phyloP scores from a whole-genome alignment of 2,888 invertebrate genomes.

The Hydrotaea cyrtoneurina region DNA sequence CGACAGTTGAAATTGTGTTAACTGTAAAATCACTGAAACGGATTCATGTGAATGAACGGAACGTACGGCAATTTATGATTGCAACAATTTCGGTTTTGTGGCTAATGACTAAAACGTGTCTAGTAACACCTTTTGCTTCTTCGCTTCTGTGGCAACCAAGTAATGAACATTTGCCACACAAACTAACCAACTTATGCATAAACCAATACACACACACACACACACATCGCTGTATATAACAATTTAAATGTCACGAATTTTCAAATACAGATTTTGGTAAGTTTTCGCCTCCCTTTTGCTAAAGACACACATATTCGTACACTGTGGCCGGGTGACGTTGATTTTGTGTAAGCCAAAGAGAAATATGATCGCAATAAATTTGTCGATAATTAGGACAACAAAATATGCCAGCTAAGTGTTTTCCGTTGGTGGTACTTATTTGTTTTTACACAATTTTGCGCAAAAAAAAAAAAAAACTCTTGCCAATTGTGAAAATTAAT shows the following conservation, averaged over 20 bases:
- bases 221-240: slow-evolving; percentile 22
- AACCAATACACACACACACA: not conserved
- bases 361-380: slow-evolving; percentile 29
- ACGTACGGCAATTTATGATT: slow-evolving; percentile 17
- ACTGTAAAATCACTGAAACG: slow-evolving; percentile 5
- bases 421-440: not conserved
- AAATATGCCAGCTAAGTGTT: too few species aligned
- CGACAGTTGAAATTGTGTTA: slow-evolving; percentile 25
- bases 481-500: not conserved
- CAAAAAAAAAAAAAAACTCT: too few species aligned
- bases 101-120: slow-evolving; percentile 62
- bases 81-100: slow-evolving; percentile 15
- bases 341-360: not conserved
- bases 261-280: slow-evolving; percentile 8
- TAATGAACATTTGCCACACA: not conserved
- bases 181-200: not conserved
- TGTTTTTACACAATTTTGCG: not conserved
- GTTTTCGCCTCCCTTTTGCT: not conserved
- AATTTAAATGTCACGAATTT: slow-evolving; percentile 60
- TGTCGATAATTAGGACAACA: not conserved
- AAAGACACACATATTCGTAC: not conserved
- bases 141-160: slow-evolving; percentile 40
- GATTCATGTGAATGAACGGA: not conserved
- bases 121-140: slow-evolving; percentile 44
- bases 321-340: not conserved